These are phyloP conservation scores for Donacobius atricapilla DNA, from an alignment of 2,113 vertebrate genomes.

Conservation along the genomic window DNA sequence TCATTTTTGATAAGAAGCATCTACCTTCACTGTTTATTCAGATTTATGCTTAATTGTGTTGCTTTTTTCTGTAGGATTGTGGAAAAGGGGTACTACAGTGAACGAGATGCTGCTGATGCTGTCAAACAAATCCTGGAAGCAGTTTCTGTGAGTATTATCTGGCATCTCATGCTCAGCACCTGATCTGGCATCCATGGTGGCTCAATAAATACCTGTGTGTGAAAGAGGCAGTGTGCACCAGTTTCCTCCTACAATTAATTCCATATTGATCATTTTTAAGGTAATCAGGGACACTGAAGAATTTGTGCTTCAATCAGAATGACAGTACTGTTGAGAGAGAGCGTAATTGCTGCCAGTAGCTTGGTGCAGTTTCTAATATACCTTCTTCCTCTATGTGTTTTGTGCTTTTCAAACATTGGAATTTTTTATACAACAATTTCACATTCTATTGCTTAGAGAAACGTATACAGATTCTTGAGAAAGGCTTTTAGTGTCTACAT, in stretches of 20 bases:
- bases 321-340: neutral
- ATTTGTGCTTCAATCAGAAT: neutral
- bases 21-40: neutral
- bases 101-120: conserved; percentile 85
- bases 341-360: neutral
- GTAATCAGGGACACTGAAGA: neutral
- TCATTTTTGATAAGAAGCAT: neutral
- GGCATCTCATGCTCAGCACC: neutral
- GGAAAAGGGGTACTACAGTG: conserved; percentile 88
- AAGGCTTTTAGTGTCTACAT: neutral
- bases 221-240: neutral
- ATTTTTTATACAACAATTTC: neutral
- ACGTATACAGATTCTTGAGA: neutral
- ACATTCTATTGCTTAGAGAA: neutral
- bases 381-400: neutral
- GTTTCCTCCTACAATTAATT: neutral
- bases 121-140: conserved; percentile 88
- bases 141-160: conserved; percentile 81
- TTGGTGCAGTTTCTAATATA: neutral
- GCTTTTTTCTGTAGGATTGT: conserved; percentile 80
- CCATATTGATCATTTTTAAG: neutral
- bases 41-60: neutral
- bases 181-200: neutral
- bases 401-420: neutral
- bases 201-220: neutral